These are phyloP conservation scores for Alethe diademata DNA, from an alignment of 2,113 vertebrate genomes.

Conservation along the genomic window DNA sequence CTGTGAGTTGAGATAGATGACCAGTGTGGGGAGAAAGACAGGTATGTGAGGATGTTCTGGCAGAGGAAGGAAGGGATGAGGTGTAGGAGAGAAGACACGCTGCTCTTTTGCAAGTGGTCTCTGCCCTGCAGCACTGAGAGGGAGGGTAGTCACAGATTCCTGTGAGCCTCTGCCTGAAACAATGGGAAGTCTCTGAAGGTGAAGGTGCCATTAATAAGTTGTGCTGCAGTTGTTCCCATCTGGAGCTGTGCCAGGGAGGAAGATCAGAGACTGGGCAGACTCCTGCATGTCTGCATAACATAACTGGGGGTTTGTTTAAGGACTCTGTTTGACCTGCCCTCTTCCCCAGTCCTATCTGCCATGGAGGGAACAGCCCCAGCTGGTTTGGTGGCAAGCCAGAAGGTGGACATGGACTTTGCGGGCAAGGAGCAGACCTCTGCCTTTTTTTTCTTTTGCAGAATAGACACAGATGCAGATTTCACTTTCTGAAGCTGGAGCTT, in stretches of 20 bases:
- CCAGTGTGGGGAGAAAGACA: rapidly evolving
- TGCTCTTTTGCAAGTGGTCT: rapidly evolving
- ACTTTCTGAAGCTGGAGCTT: neutral
- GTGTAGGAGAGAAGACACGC: rapidly evolving
- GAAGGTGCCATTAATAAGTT: neutral
- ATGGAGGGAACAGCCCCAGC: neutral
- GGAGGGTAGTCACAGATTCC: neutral
- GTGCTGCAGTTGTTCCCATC: neutral
- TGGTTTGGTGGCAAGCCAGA: neutral
- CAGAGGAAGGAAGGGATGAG: neutral
- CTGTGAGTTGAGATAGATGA: neutral
- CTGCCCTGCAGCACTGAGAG: neutral
- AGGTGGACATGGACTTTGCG: neutral
- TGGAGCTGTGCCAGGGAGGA: neutral
- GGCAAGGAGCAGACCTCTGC: neutral
- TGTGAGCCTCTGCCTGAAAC: neutral
- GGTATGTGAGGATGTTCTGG: neutral
- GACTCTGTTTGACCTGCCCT: neutral
- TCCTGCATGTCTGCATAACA: neutral
- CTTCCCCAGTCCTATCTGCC: neutral
- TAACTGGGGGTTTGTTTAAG: neutral
- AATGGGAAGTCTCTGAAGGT: rapidly evolving
- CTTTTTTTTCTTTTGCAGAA: neutral
- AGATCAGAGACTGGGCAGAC: neutral
- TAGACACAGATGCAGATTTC: neutral